Base-by-base conservation (phyloP, 2,888 invertebrate species). In the Cephus sareptanus region DNA sequence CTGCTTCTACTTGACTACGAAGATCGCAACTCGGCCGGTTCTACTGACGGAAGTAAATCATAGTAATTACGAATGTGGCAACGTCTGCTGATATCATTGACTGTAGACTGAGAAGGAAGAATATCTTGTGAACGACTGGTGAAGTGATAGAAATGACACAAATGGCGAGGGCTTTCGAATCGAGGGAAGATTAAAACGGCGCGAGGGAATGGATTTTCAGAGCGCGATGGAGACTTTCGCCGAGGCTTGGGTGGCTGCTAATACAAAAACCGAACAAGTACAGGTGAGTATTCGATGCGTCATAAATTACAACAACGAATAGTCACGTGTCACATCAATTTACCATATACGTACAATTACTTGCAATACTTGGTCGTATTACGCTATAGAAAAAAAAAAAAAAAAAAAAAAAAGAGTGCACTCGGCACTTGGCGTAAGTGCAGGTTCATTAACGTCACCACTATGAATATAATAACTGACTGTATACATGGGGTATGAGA, bases 171-270 rank as follows among this genome's bases (percentile, higher is more conserved):
- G 83, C 82, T 83, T 83, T 80, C 83, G 85, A 81, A 82, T 82
- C 82, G 79, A 81, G 76, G 81, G 85, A 85, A 82, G 81, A 84
- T 85, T 85, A 81, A 69, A 79, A 37, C 40, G 40, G 31, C 68
- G 30, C 23, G 75, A 87, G 90, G 91, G 89, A 92, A 98, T 98
- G 98, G 98, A 98, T 96, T 98, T 98, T 95, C 97, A 98, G 94
- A 98, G 98, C 95, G 98, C 98, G 88, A 98, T 98, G 98, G 98
- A 98, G 94, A 98, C 98, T 87, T 98, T 98, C 92, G 98, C 98
- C 85, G 98, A 98, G 94, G 98, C 98, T 87, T 98, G 98, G 98
- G 97, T 98, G 88, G 98, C 98, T 85, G 98, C 97, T 92, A 96
- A 96, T 91, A 95, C 96, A 89, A 96, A 96, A 92, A 87, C 89